Conservation (phyloP, 2,797 vertebrate species). For the Poecilia wingei region DNA sequence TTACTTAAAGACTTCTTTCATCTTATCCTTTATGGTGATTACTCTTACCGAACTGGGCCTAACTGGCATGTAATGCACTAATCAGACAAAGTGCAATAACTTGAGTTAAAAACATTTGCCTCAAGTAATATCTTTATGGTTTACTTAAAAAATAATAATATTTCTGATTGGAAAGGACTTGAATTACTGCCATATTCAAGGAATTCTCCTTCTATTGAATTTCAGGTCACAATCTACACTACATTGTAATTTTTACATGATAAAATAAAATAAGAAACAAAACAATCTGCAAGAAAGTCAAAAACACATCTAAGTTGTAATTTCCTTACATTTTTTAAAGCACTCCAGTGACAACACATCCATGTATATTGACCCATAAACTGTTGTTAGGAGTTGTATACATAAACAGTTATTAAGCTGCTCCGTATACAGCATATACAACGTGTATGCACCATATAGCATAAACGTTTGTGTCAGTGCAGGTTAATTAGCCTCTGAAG, state of each 20-base stretch:
- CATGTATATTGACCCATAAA: slow-evolving; percentile 9
- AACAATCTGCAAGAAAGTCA: neutral
- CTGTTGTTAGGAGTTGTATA: neutral
- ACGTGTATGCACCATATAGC: slow-evolving; percentile 4
- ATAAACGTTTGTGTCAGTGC: slow-evolving; percentile 32
- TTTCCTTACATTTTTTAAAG: neutral
- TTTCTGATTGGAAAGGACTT: neutral
- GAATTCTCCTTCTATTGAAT: neutral
- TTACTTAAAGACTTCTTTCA: neutral
- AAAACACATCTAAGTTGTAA: neutral
- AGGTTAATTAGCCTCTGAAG: slow-evolving; percentile 57
- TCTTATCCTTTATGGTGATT: neutral
- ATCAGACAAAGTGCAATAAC: neutral
- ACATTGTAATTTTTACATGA: neutral
- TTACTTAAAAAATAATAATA: neutral
- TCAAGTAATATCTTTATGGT: neutral
- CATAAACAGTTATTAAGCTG: slow-evolving; percentile 8
- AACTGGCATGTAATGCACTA: neutral
- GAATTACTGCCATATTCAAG: neutral
- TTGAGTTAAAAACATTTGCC: neutral
- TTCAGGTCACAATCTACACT: neutral
- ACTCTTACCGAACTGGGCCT: neutral
- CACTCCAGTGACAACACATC: neutral
- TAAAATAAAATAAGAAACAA: neutral
- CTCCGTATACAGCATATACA: neutral